Evolutionary conservation across 2,113 vertebrate species (phyloP).

Genomic region (Dissostichus mawsoni): DNA sequence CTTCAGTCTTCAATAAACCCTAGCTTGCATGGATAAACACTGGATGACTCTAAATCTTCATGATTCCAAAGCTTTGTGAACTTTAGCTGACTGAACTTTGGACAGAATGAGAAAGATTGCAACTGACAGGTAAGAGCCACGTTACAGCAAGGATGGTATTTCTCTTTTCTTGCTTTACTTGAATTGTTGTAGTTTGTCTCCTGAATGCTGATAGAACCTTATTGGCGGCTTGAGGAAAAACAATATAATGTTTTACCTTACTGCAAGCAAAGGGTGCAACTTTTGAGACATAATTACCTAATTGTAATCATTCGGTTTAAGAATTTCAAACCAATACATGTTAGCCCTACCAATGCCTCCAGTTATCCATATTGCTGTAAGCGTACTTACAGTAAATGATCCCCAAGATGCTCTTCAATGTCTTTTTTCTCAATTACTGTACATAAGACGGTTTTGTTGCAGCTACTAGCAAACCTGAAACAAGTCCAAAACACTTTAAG

Average conservation of each 20-base stretch:
- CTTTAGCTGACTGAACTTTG: slow-evolving; percentile 31
- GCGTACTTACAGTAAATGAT: slow-evolving; percentile 11
- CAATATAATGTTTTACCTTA: neutral
- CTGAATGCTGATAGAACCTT: neutral
- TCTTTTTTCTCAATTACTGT: neutral
- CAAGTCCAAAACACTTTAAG: neutral
- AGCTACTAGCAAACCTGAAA: neutral
- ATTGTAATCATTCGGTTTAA: neutral
- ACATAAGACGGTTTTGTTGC: neutral
- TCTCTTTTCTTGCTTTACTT: neutral
- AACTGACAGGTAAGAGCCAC: slow-evolving; percentile 30
- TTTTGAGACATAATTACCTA: neutral
- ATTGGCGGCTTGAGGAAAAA: neutral
- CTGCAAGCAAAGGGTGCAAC: neutral
- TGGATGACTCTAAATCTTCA: slow-evolving; percentile 11
- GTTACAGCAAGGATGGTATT: neutral
- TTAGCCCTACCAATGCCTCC: neutral
- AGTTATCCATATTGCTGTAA: slow-evolving; percentile 1
- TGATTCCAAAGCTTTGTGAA: slow-evolving; percentile 42
- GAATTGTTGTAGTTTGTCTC: slow-evolving; percentile 8
- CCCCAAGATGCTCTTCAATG: neutral
- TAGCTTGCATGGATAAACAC: slow-evolving; percentile 29
- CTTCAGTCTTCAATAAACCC: slow-evolving; percentile 24
- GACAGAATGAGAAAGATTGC: slow-evolving; percentile 19
- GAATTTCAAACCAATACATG: neutral